These are phyloP conservation scores for Apeltes quadracus DNA, from an alignment of 2,113 vertebrate genomes.

Conservation along the genomic window DNA sequence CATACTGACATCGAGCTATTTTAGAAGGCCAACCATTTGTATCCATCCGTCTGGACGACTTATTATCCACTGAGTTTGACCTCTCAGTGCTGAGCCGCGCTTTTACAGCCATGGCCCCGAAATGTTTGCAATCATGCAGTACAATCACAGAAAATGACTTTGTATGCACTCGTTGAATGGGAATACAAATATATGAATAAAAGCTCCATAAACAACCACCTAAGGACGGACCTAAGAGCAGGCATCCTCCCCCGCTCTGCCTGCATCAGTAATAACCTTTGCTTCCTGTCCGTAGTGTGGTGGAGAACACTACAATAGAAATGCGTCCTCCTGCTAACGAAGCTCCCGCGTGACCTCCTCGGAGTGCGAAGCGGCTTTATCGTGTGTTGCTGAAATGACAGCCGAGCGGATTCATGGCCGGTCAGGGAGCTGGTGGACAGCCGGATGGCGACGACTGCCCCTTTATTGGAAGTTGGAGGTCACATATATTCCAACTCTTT, in stretches of 20 bases:
- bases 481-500: slow-evolving; percentile 69
- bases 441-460: slow-evolving; percentile 36
- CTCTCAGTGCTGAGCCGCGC: slow-evolving; percentile 12
- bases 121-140: slow-evolving; percentile 15
- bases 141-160: neutral
- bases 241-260: neutral
- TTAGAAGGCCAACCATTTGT: slow-evolving; percentile 20
- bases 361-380: slow-evolving; percentile 50
- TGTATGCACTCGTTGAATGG: neutral
- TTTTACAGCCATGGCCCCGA: slow-evolving; percentile 2
- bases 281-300: slow-evolving; percentile 12
- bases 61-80: slow-evolving; percentile 42
- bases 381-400: slow-evolving; percentile 45
- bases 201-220: neutral
- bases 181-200: neutral
- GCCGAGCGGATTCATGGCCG: slow-evolving; percentile 25
- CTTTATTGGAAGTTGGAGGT: slow-evolving; percentile 64
- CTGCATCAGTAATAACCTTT: slow-evolving; percentile 18
- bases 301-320: slow-evolving; percentile 34
- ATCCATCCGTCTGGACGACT: slow-evolving; percentile 33
- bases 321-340: slow-evolving; percentile 11
- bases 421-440: slow-evolving; percentile 46
- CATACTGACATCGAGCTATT: neutral
- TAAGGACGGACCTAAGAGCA: slow-evolving; percentile 14
- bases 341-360: slow-evolving; percentile 25